Percentiles rank a stretch among this genome's conserved stretches.
Conservation (phyloP, 1,140 invertebrate genomes). For the Aporrectodea caliginosa region DNA sequence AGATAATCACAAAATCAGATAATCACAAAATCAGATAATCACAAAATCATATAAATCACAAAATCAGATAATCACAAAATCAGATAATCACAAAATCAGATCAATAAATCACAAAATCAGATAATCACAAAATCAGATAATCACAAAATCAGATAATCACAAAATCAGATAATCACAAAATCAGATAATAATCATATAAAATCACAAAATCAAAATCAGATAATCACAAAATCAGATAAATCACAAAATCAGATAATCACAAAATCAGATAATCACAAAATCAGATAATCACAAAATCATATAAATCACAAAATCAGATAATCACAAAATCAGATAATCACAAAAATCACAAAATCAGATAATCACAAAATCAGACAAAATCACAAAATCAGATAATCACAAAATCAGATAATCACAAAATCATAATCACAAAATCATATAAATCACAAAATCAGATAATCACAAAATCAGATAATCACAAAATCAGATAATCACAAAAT, state of each 20-base stretch:
- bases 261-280: not conserved
- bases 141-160: too few relatives aligned
- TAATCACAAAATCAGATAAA: not conserved
- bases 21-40: too few relatives aligned
- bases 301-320: not conserved
- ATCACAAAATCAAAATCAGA: not conserved
- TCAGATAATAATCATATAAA: not conserved
- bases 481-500: too few relatives aligned
- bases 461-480: too few relatives aligned
- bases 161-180: not conserved
- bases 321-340: not conserved
- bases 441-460: too few relatives aligned
- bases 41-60: too few relatives aligned
- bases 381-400: not conserved
- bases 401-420: not conserved
- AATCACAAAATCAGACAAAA: not conserved
- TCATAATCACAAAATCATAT: too few relatives aligned
- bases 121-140: too few relatives aligned
- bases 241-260: not conserved
- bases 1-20: too few relatives aligned
- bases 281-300: not conserved
- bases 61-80: too few relatives aligned
- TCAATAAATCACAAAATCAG: too few relatives aligned
- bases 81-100: too few relatives aligned
- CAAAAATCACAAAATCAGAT: not conserved